These are phyloP conservation scores for Paracentrotus lividus DNA, from an alignment of 53 echinoderm and acorn worm species.

Conservation along the genomic window DNA sequence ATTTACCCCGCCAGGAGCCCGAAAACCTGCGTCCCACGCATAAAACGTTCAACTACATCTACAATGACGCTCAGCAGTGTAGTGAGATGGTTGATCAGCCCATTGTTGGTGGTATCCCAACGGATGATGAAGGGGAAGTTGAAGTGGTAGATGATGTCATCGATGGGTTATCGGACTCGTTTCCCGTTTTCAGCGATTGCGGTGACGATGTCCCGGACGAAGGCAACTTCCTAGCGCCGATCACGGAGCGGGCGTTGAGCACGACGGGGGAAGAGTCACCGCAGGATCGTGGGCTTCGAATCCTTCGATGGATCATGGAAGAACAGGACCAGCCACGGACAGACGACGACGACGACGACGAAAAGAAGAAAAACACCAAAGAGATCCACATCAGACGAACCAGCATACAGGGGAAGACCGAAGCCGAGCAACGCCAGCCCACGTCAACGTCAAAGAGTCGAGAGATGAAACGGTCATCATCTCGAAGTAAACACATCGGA, in stretches of 20 bases:
- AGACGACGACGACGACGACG: neutral
- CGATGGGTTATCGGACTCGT: conserved; percentile 61
- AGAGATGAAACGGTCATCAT: conserved; percentile 37
- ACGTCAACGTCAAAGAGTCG: conserved; percentile 5
- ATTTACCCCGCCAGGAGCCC: conserved; percentile 4
- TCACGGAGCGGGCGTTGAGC: conserved; percentile 68
- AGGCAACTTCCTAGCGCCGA: conserved; percentile 60
- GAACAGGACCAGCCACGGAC: conserved; percentile 38
- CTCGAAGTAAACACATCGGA: conserved; percentile 28
- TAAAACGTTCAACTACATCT: conserved; percentile 75
- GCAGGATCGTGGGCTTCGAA: conserved; percentile 67
- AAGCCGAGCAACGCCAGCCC: conserved; percentile 23
- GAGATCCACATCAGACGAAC: neutral
- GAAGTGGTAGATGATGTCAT: conserved; percentile 29
- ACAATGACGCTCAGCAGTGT: conserved; percentile 69
- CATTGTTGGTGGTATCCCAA: conserved; percentile 69
- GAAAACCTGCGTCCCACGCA: conserved; percentile 70
- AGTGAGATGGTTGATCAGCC: conserved; percentile 76
- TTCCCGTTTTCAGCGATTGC: conserved; percentile 66
- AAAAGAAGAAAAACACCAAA: neutral
- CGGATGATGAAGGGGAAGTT: conserved; percentile 54
- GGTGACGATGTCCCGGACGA: conserved; percentile 40
- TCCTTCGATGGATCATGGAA: conserved; percentile 63
- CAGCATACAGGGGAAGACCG: neutral
- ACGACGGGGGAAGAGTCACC: conserved; percentile 62